Conservation (phyloP, 2,888 invertebrate genomes). For the Spatulosminthurus flaviceps region DNA sequence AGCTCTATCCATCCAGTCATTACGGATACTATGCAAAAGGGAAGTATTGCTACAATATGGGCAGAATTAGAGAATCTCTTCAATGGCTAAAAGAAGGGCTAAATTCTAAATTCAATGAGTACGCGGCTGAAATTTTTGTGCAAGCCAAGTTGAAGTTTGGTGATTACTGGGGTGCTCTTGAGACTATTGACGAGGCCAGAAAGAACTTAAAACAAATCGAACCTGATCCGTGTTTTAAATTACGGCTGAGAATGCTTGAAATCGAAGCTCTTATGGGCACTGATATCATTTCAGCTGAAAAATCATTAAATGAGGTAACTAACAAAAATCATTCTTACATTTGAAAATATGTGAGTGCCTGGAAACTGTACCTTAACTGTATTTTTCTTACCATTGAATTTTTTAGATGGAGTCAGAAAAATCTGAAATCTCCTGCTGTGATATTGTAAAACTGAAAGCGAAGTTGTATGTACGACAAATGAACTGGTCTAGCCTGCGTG, state of each 20-base stretch:
- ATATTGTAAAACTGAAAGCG: not conserved
- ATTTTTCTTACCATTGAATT: not conserved
- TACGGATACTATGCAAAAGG: slow-evolving; percentile 61
- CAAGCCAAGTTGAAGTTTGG: slow-evolving; percentile 56
- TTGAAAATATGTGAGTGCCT: not conserved
- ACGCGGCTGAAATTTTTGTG: slow-evolving; percentile 54
- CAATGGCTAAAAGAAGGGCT: slow-evolving; percentile 58
- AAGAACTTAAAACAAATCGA: slow-evolving; percentile 21
- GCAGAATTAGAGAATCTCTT: slow-evolving; percentile 50
- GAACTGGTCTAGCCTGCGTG: slow-evolving; percentile 15
- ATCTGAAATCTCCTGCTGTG: not conserved
- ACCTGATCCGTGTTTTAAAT: not conserved
- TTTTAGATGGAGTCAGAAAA: slow-evolving; percentile 21
- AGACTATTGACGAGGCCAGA: slow-evolving; percentile 31
- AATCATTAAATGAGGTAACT: slow-evolving; percentile 24
- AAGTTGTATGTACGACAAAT: slow-evolving; percentile 19
- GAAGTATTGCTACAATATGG: slow-evolving; percentile 55
- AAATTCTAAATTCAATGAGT: slow-evolving; percentile 54
- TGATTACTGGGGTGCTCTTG: slow-evolving; percentile 53
- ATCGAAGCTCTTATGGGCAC: slow-evolving; percentile 32
- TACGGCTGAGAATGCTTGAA: not conserved
- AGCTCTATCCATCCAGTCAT: slow-evolving; percentile 59
- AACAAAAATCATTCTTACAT: not conserved
- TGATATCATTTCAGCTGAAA: slow-evolving; percentile 21
- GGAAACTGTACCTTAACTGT: not conserved